These are phyloP conservation scores for Oscheius sp. DNA, from an alignment of 1,140 invertebrate species.

Conservation along the genomic window DNA sequence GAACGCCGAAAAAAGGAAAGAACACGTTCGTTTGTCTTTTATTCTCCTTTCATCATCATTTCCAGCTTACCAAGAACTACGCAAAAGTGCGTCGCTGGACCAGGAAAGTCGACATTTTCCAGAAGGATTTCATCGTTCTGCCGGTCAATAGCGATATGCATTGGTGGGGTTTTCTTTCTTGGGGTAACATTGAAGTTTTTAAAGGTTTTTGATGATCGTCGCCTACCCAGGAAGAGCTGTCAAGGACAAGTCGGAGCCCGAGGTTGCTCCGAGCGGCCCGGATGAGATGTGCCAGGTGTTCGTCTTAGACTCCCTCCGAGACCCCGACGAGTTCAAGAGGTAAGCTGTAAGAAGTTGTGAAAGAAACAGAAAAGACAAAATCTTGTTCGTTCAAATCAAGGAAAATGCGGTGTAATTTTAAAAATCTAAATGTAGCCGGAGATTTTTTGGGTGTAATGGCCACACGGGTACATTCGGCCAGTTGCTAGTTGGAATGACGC, in stretches of 20 bases:
- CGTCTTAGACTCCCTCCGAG: not conserved
- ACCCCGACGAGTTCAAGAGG: not conserved
- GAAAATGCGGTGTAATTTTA: no score
- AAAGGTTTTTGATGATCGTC: not conserved
- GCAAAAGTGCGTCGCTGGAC: not conserved
- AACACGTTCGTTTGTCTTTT: not conserved
- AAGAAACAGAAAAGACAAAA: no score
- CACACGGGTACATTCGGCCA: no score
- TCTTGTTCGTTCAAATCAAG: no score
- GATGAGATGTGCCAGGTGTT: no score
- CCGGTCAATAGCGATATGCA: not conserved
- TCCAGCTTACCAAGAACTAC: not conserved
- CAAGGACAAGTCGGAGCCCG: no score
- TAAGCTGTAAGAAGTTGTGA: no score
- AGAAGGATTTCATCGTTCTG: not conserved
- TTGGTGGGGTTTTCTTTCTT: not conserved
- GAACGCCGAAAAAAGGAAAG: not conserved
- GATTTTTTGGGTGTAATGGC: no score
- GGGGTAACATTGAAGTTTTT: not conserved
- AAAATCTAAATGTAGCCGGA: no score
- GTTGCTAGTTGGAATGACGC: no score
- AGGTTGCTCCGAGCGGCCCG: no score
- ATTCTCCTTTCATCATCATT: not conserved
- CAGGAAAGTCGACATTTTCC: not conserved
- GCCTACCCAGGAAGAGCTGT: not conserved